Percentiles rank a stretch among this genome's conserved stretches.
phyloP scores from a whole-genome alignment of 2,888 invertebrate genomes.

The Dicycla oo region DNA sequence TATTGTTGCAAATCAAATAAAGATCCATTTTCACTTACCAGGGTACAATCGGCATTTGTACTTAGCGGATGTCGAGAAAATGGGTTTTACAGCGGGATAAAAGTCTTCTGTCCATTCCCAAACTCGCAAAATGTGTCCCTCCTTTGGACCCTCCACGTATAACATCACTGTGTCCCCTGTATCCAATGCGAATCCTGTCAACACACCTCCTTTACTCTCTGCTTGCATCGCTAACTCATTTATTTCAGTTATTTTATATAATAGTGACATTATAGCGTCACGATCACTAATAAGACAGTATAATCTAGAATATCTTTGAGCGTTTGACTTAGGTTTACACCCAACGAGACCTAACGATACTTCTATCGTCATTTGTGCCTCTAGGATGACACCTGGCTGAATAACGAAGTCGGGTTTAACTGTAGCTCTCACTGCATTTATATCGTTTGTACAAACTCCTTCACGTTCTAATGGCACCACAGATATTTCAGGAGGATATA shows the following conservation, averaged over 20 bases:
- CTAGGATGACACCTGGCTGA: conserved; percentile 74
- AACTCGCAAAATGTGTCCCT: conserved; percentile 78
- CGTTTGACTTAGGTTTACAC: conserved; percentile 72
- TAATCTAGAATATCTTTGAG: conserved; percentile 77
- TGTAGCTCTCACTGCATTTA: conserved; percentile 75
- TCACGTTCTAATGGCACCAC: conserved; percentile 69
- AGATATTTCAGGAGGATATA: conserved; percentile 75
- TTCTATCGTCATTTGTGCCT: conserved; percentile 83
- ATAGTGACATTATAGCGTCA: conserved; percentile 67
- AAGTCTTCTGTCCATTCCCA: conserved; percentile 81
- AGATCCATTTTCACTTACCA: conserved; percentile 66
- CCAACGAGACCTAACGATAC: conserved; percentile 83
- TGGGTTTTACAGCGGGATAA: conserved; percentile 73
- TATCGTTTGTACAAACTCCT: conserved; percentile 81
- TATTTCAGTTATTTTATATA: conserved; percentile 73
- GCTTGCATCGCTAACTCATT: conserved; percentile 70
- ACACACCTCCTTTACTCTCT: conserved; percentile 63
- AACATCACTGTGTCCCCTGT: conserved; percentile 76
- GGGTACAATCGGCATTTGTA: conserved; percentile 80
- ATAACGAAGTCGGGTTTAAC: conserved; percentile 72
- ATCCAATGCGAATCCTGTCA: conserved; percentile 85
- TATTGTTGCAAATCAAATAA: not conserved
- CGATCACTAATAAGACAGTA: conserved; percentile 73
- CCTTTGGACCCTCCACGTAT: conserved; percentile 81
- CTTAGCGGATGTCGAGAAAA: conserved; percentile 78